phyloP scores from a whole-genome alignment of 2,113 vertebrate genomes.

The Megaptera novaeangliae region DNA sequence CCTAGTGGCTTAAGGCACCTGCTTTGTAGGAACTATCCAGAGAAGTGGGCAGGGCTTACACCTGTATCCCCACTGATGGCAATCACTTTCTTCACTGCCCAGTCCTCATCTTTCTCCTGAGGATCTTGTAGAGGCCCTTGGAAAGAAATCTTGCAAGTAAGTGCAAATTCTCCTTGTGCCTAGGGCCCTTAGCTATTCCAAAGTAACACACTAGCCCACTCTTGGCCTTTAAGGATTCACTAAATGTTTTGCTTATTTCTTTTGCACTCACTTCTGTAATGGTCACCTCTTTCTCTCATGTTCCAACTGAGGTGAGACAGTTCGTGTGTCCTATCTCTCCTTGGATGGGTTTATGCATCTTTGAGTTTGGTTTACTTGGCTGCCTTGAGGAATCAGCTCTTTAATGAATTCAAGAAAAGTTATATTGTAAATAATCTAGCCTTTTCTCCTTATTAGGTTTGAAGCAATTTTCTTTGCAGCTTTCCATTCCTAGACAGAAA shows the following conservation, averaged over 20 bases:
- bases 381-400: neutral
- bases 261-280: neutral
- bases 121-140: neutral
- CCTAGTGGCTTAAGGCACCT: neutral
- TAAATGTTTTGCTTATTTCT: neutral
- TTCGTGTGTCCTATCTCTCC: neutral
- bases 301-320: neutral
- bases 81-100: neutral
- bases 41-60: neutral
- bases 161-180: neutral
- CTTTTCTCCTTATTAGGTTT: neutral
- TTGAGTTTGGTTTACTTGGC: neutral
- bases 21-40: neutral
- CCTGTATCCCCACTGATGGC: fast-evolving
- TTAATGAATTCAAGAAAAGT: neutral
- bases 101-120: neutral
- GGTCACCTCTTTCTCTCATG: neutral
- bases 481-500: neutral
- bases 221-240: neutral
- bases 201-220: neutral
- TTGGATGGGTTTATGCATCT: neutral
- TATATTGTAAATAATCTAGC: neutral
- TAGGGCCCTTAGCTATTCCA: neutral
- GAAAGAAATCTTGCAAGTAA: neutral
- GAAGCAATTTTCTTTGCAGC: neutral